Evolutionary conservation across 2,797 vertebrate species (phyloP).

Genomic region (Astyanax mexicanus): DNA sequence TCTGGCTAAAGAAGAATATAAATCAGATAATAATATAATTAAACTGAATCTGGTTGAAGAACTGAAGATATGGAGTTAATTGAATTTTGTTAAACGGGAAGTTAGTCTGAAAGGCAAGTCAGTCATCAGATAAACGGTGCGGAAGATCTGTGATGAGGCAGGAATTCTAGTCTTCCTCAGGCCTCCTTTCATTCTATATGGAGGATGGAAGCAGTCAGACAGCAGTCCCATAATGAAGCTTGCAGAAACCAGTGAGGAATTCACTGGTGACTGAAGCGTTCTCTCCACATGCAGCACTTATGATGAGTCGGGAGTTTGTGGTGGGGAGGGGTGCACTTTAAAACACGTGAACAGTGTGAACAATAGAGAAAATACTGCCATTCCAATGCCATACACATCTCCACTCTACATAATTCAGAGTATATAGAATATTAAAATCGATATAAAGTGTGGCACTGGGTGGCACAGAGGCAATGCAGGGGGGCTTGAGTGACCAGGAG

Average conservation of each 20-base stretch:
- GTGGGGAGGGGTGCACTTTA: neutral
- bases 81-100: neutral
- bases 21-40: too few species aligned
- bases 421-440: too few species aligned
- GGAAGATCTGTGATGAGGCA: slow-evolving; percentile 14
- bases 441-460: too few species aligned
- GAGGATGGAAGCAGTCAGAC: neutral
- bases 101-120: slow-evolving; percentile 18
- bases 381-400: too few species aligned
- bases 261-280: neutral
- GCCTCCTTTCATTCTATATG: slow-evolving; percentile 4
- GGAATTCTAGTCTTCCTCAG: slow-evolving; percentile 10
- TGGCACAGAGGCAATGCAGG: too few species aligned
- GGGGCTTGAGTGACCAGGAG: too few species aligned
- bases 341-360: neutral
- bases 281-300: slow-evolving; percentile 1
- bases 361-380: neutral
- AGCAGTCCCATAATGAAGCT: neutral
- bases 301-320: slow-evolving; percentile 4
- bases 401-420: too few species aligned
- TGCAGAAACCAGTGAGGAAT: neutral
- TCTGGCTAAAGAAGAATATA: too few species aligned
- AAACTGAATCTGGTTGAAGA: neutral
- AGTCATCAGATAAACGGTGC: slow-evolving; percentile 20
- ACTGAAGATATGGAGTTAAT: neutral